Evolutionary conservation across 2,888 invertebrate species (phyloP).

Genomic region (Chrysotoxum bicinctum): DNA sequence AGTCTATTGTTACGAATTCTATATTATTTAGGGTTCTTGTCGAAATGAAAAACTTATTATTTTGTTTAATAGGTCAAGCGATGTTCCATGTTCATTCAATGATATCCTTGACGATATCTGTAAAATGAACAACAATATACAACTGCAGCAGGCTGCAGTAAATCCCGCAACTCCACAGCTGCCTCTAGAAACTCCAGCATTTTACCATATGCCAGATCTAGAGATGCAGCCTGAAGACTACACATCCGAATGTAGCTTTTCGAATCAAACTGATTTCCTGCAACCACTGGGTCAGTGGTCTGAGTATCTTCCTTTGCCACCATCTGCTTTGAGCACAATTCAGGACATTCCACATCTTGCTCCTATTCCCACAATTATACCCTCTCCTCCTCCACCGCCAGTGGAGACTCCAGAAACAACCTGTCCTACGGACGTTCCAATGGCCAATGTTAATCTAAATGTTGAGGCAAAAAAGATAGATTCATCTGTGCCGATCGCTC

Average conservation of each 20-base stretch:
- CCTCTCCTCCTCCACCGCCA: not conserved
- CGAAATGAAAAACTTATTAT: not conserved
- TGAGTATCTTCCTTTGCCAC: conserved; percentile 45
- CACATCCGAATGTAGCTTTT: conserved; percentile 39
- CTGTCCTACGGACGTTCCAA: not conserved
- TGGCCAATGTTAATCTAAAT: not conserved
- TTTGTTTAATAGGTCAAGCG: conserved; percentile 5
- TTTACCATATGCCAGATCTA: conserved; percentile 59
- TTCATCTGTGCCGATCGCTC: conserved; percentile 4
- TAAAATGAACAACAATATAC: conserved; percentile 56
- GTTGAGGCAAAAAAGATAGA: not conserved
- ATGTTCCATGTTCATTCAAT: conserved; percentile 49
- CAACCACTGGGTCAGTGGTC: conserved; percentile 58
- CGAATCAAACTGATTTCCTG: conserved; percentile 53
- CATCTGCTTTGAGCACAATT: conserved; percentile 36
- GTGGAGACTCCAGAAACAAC: not conserved
- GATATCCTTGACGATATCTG: conserved; percentile 67
- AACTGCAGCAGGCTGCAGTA: conserved; percentile 24
- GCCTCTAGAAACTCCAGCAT: conserved; percentile 15
- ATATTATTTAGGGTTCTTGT: not conserved
- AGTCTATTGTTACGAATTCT: not conserved
- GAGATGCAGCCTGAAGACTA: conserved; percentile 33
- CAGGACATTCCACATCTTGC: conserved; percentile 55
- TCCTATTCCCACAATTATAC: conserved; percentile 12
- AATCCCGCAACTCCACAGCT: conserved; percentile 9